Evolutionary conservation across 2,888 invertebrate species (phyloP).

Genomic region (Chrysopilus asiliformis): DNA sequence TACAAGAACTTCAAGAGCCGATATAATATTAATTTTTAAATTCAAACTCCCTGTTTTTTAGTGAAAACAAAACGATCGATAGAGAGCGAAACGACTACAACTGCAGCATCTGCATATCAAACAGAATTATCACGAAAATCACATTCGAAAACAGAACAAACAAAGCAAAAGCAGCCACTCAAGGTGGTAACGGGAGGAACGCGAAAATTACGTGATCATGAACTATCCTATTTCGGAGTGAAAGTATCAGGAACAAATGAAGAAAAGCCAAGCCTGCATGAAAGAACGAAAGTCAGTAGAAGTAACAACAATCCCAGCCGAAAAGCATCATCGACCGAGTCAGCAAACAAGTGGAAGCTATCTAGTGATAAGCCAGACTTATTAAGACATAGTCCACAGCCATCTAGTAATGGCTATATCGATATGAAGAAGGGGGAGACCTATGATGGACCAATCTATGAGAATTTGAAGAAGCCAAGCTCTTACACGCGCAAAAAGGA

Average conservation of each 20-base stretch:
- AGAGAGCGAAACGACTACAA: constrained; percentile 2
- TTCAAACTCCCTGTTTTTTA: no score
- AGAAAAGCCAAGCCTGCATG: neutral
- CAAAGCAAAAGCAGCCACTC: constrained; percentile 19
- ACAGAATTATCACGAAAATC: constrained; percentile 2
- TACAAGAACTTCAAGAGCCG: no score
- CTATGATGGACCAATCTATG: constrained; percentile 26
- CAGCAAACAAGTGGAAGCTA: constrained; percentile 26
- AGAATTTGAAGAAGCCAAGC: constrained; percentile 23
- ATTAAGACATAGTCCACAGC: constrained; percentile 27
- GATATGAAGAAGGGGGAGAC: no score
- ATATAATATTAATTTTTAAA: no score
- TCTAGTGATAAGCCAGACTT: constrained; percentile 32
- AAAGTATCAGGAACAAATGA: constrained; percentile 13
- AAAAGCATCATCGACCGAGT: constrained; percentile 9
- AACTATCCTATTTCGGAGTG: constrained; percentile 46
- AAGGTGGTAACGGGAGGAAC: constrained; percentile 33
- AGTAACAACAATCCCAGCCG: constrained; percentile 6
- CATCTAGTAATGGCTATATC: neutral
- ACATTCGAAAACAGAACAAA: neutral
- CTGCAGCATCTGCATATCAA: neutral
- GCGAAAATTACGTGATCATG: constrained; percentile 44
- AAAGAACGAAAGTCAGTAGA: constrained; percentile 1
- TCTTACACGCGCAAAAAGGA: constrained; percentile 29
- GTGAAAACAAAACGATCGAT: constrained; percentile 7